Conservation (phyloP, 2,113 vertebrate species). For the Tor tambroides region DNA sequence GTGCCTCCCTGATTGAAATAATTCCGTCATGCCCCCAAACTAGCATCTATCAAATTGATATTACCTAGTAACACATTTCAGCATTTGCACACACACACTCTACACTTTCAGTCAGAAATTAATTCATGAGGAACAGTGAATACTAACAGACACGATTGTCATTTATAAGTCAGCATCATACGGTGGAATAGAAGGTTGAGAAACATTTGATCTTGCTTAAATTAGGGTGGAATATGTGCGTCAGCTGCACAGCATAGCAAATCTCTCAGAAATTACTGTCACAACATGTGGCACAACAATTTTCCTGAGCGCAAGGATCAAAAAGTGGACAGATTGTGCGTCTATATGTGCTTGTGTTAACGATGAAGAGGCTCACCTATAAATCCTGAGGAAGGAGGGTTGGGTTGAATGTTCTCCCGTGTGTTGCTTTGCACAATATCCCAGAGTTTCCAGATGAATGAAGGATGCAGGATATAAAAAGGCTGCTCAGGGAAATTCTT, state of each 20-base stretch:
- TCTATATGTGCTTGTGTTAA: neutral
- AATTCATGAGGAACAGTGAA: neutral
- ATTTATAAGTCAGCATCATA: neutral
- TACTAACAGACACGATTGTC: neutral
- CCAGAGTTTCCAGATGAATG: slow-evolving; percentile 90
- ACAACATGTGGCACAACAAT: neutral
- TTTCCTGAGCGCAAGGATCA: neutral
- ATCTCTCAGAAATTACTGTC: neutral
- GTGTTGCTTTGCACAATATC: slow-evolving; percentile 88
- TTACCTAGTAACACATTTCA: neutral
- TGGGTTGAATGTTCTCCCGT: slow-evolving; percentile 85
- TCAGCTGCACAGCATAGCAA: slow-evolving; percentile 6
- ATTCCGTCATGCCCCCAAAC: neutral
- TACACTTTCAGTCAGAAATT: neutral
- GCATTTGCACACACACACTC: neutral
- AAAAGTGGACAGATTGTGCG: neutral
- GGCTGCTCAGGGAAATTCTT: slow-evolving; percentile 80
- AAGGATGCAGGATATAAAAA: slow-evolving; percentile 88
- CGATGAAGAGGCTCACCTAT: slow-evolving; percentile 76
- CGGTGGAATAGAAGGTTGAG: neutral
- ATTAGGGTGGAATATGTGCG: neutral
- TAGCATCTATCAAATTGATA: slow-evolving; percentile 1
- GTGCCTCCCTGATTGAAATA: neutral
- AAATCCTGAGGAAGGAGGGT: slow-evolving; percentile 89
- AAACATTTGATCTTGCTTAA: neutral